Base-by-base conservation (phyloP, 2,113 vertebrate genomes). In the Coregonus clupeaformis region DNA sequence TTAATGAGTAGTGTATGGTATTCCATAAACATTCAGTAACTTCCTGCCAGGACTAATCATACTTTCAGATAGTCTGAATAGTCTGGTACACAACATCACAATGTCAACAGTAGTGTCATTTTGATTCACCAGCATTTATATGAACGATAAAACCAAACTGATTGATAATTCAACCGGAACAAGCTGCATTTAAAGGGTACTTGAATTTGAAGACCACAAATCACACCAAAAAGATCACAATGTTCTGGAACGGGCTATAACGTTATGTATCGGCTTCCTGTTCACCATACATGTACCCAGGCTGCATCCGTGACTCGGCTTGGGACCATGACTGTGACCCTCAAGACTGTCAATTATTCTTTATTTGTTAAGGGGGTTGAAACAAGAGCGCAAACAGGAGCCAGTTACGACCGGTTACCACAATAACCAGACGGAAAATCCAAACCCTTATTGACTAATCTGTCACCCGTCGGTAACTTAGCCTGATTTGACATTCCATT, bases 401-500 rank as follows among this genome's bases (percentile, higher is more conserved):
- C 65, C 63, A 57, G 87, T 85, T 82, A 83, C 73, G 80, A 80
- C 36, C 36, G 36, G 36, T 42, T 42, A 42, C 7, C 7, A 42
- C 73, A 74, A 78, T 77, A 84, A 83, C 71, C 72, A 79, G 72
- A 88, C 79, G 52, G 68, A 76, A 82, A 82, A 87, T 88, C 80
- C 75, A 83, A 81, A 84, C 71, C 77, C 1, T 73, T 85, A 88
- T 89, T 87, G 90, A 90, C 89, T 83, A 82, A 74, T 82, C 76
- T 85, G 87, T 89, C 89, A 89, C 81, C 77, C 82, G 62, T 78
- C 42, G 49, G 71, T 84, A 84, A 85, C 75, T 80, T 82, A 83
- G 77, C 77, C 82, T 79, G 86, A 88, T 87, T 87, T 88, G 87
- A 89, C 89, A 83, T 86, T 90, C 85, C 71, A 85, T 90, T 87